Conservation (phyloP, 2,888 invertebrate species). For the Campoplex nolae region DNA sequence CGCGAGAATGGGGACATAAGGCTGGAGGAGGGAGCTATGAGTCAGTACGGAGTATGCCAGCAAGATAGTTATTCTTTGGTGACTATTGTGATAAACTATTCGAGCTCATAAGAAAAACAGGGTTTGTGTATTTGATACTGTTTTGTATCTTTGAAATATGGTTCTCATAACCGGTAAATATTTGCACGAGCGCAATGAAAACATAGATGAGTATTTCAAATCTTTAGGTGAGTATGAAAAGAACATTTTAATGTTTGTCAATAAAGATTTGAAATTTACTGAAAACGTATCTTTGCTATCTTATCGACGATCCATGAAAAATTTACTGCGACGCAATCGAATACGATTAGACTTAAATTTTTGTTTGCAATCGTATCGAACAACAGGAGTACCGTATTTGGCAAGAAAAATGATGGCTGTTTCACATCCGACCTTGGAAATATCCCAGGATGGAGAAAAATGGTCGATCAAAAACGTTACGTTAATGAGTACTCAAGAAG, state of each 20-base stretch:
- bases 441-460: constrained; percentile 85
- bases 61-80: not conserved
- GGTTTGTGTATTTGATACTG: not conserved
- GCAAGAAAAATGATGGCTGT: constrained; percentile 88
- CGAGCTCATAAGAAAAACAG: not conserved
- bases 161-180: constrained; percentile 87
- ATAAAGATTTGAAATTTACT: not conserved
- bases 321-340: not conserved
- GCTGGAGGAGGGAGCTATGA: not conserved
- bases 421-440: constrained; percentile 87
- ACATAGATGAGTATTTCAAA: constrained; percentile 88
- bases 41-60: not conserved
- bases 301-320: not conserved
- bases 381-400: constrained; percentile 88
- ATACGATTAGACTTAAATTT: not conserved
- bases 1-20: not conserved
- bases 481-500: constrained; percentile 86
- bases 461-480: constrained; percentile 87
- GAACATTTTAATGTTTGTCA: constrained; percentile 38
- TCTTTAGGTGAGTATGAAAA: constrained; percentile 86
- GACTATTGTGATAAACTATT: not conserved
- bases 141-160: constrained; percentile 82
- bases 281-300: not conserved
- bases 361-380: not conserved
- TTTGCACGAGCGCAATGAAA: constrained; percentile 88